phyloP scores from a whole-genome alignment of 2,113 vertebrate genomes.

The Antechinus stuartii region DNA sequence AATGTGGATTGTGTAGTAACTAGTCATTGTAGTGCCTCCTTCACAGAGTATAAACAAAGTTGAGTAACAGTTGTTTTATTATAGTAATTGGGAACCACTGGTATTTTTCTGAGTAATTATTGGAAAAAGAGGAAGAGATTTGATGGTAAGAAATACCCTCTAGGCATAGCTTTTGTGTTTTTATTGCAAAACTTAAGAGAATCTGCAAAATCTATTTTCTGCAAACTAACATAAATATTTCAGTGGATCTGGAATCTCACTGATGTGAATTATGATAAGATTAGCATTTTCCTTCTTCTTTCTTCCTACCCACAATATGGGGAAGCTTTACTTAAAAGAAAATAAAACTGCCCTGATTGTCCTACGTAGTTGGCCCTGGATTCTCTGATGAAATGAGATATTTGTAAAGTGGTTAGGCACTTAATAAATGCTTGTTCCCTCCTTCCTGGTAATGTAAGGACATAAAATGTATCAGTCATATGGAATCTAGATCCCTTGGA shows the following conservation, averaged over 20 bases:
- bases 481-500: neutral
- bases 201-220: constrained; percentile 19
- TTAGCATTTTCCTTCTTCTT: neutral
- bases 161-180: neutral
- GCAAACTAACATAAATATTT: constrained; percentile 35
- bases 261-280: neutral
- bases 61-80: neutral
- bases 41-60: too few relatives aligned
- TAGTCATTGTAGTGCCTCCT: too few relatives aligned
- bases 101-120: constrained; percentile 17
- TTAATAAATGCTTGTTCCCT: neutral
- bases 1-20: too few relatives aligned
- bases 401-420: neutral
- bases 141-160: constrained; percentile 39
- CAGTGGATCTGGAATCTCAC: neutral
- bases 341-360: neutral
- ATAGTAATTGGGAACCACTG: neutral
- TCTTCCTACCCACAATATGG: neutral
- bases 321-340: neutral
- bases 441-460: neutral
- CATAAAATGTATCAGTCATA: too few relatives aligned
- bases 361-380: neutral
- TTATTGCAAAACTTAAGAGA: constrained; percentile 43
- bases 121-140: constrained; percentile 42
- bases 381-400: neutral